phyloP scores from a whole-genome alignment of 1,140 invertebrate species.

The Arion vulgaris region DNA sequence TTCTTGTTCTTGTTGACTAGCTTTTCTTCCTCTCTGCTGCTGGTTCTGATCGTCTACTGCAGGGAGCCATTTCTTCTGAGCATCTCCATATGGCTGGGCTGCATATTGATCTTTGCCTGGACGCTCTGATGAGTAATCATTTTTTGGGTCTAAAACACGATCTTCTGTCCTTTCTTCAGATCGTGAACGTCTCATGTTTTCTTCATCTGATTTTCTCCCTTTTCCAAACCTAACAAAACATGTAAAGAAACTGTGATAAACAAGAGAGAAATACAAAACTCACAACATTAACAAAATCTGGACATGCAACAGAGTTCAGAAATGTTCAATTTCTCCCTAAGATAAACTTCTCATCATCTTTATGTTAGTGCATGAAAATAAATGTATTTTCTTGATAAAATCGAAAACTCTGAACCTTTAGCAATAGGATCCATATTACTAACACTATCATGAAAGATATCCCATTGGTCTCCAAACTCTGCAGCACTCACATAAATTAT shows the following conservation, averaged over 20 bases:
- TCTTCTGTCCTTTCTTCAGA: conserved; percentile 33
- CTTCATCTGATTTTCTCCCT: conserved; percentile 53
- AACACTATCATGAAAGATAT: background rate
- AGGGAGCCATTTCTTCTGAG: conserved; percentile 4
- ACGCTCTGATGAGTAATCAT: background rate
- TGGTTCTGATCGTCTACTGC: background rate
- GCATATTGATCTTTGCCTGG: conserved; percentile 2
- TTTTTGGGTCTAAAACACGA: background rate
- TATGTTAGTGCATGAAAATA: too few species aligned
- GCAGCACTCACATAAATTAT: background rate
- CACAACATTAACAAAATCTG: background rate
- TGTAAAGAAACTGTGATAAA: background rate
- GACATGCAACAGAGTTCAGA: conserved; percentile 11
- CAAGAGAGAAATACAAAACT: background rate
- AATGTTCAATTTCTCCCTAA: background rate
- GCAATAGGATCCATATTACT: too few species aligned
- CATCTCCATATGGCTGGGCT: conserved; percentile 30
- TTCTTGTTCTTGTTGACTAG: conserved; percentile 30
- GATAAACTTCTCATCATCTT: background rate
- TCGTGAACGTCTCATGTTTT: conserved; percentile 29
- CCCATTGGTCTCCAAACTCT: background rate
- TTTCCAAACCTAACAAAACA: conserved; percentile 49
- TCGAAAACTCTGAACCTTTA: too few species aligned
- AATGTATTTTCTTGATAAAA: too few species aligned
- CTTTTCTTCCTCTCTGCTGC: conserved; percentile 15